These are phyloP conservation scores for Olivierus martensii DNA, from an alignment of 1,140 invertebrate genomes.

Conservation along the genomic window DNA sequence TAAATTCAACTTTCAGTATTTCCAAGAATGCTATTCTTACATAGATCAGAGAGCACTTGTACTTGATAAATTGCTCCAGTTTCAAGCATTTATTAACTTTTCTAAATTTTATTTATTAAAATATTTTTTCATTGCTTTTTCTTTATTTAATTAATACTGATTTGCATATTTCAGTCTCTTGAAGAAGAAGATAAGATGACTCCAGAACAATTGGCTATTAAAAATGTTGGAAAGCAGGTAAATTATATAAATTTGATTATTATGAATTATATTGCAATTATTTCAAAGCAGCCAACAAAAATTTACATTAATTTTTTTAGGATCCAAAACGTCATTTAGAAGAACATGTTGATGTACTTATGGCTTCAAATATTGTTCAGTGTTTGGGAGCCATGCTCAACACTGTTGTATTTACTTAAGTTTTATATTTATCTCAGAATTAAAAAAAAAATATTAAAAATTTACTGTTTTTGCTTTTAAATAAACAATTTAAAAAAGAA, in stretches of 20 bases:
- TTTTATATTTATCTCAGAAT: too few relatives aligned
- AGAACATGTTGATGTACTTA: constrained; percentile 93
- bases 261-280: background rate
- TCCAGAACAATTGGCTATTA: constrained; percentile 97
- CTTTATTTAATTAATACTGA: too few relatives aligned
- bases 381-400: constrained; percentile 97
- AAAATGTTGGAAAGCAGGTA: constrained; percentile 95
- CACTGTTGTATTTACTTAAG: constrained; percentile 66
- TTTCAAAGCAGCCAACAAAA: background rate
- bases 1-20: too few relatives aligned
- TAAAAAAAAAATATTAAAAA: too few relatives aligned
- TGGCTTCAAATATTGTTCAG: constrained; percentile 98
- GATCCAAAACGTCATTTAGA: constrained; percentile 99
- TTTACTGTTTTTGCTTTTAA: too few relatives aligned
- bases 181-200: constrained; percentile 99
- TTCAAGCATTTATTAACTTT: too few relatives aligned
- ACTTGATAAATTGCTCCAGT: too few relatives aligned
- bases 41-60: too few relatives aligned
- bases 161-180: constrained; percentile 62
- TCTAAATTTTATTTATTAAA: too few relatives aligned
- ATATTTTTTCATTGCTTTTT: too few relatives aligned
- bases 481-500: too few relatives aligned
- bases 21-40: too few relatives aligned
- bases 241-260: constrained; percentile 2
- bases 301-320: constrained; percentile 19